Conservation (phyloP, 1,140 invertebrate genomes). For the Ephestia elutella region DNA sequence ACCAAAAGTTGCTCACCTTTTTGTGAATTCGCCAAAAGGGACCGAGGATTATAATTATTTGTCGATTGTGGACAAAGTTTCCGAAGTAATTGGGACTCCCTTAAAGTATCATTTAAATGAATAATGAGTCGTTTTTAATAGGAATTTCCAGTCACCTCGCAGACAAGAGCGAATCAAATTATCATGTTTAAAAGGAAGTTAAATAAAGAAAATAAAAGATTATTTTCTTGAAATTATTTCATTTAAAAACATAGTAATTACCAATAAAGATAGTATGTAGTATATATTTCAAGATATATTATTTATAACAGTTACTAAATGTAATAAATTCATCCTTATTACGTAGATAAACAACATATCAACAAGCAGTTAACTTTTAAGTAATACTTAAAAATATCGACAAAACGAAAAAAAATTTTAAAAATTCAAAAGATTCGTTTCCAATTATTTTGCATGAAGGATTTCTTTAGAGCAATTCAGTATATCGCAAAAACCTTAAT, state of each 20-base stretch:
- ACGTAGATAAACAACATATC: too few relatives aligned
- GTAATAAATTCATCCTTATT: too few relatives aligned
- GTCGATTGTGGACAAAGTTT: conserved; percentile 64
- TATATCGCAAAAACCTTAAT: conserved; percentile 39
- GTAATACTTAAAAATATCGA: conserved; percentile 18
- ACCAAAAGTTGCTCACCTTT: conserved; percentile 65
- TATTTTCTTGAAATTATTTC: too few relatives aligned
- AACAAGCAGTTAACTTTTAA: too few relatives aligned
- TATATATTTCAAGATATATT: too few relatives aligned
- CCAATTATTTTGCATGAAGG: conserved; percentile 63
- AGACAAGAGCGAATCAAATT: conserved; percentile 42
- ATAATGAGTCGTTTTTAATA: conserved; percentile 54
- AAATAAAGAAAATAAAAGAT: background rate
- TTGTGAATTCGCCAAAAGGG: conserved; percentile 56
- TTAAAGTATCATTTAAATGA: conserved; percentile 66
- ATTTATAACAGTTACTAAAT: too few relatives aligned
- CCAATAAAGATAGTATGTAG: too few relatives aligned
- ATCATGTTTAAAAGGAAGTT: background rate
- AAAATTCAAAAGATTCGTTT: conserved; percentile 38
- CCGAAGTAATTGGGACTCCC: conserved; percentile 54
- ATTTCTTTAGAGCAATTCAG: conserved; percentile 47
- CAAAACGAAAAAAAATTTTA: conserved; percentile 48
- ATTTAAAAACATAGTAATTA: too few relatives aligned
- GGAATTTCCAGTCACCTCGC: conserved; percentile 41
- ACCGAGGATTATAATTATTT: conserved; percentile 69